These are phyloP conservation scores for Apis mellifera DNA, from an alignment of 1,140 invertebrate species.

Conservation along the genomic window DNA sequence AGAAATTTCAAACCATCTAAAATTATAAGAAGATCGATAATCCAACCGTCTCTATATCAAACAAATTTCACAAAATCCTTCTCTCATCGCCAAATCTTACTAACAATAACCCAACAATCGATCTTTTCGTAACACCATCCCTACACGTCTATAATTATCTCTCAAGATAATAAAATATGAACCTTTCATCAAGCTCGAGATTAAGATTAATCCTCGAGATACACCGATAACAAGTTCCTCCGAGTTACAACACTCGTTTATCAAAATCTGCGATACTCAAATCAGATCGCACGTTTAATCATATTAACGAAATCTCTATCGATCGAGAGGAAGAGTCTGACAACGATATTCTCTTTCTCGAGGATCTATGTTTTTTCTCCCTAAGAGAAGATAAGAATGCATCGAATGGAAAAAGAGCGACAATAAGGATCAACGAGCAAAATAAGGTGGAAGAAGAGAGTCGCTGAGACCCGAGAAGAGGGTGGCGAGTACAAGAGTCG, in stretches of 20 bases:
- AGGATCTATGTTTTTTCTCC: conserved; percentile 53
- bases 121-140: too few relatives aligned
- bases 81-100: too few relatives aligned
- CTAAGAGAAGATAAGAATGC: conserved; percentile 21
- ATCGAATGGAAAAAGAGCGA: conserved; percentile 1
- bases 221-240: background rate
- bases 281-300: conserved; percentile 37
- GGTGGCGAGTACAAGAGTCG: conserved; percentile 26
- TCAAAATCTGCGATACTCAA: background rate
- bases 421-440: conserved; percentile 20
- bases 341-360: conserved; percentile 61
- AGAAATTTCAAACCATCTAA: too few relatives aligned
- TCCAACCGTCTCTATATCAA: too few relatives aligned
- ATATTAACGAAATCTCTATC: conserved; percentile 55
- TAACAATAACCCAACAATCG: too few relatives aligned
- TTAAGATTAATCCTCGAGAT: background rate
- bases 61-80: too few relatives aligned
- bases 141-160: too few relatives aligned
- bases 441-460: background rate
- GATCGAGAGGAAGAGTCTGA: background rate
- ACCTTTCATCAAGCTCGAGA: too few relatives aligned
- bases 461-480: background rate
- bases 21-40: too few relatives aligned
- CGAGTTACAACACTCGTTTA: background rate
- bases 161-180: too few relatives aligned